These are phyloP conservation scores for Sinosuthora webbiana DNA, from an alignment of 2,113 vertebrate genomes.

Conservation along the genomic window DNA sequence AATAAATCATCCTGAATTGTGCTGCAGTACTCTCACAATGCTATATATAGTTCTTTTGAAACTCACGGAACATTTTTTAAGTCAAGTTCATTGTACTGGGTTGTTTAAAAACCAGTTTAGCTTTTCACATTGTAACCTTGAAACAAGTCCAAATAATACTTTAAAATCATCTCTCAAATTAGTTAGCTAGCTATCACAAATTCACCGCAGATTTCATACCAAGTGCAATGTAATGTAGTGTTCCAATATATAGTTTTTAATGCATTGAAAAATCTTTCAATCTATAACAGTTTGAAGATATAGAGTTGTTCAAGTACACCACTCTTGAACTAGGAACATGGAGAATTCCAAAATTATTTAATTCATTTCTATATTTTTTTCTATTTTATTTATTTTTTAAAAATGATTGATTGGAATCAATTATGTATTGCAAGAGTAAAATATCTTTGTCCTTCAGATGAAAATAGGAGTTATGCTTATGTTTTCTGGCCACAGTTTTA, in stretches of 20 bases:
- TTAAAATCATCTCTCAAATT: neutral
- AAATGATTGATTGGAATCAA: accelerated
- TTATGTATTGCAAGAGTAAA: neutral
- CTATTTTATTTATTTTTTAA: neutral
- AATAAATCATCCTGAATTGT: conserved; percentile 58
- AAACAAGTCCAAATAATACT: neutral
- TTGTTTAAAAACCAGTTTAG: conserved; percentile 1
- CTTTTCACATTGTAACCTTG: neutral
- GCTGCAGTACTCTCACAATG: neutral
- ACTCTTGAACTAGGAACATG: neutral
- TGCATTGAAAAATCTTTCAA: neutral
- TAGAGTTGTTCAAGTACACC: neutral
- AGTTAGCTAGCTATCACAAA: neutral
- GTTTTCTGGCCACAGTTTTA: neutral
- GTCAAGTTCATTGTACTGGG: neutral
- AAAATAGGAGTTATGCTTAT: neutral
- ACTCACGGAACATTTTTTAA: neutral
- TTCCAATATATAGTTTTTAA: neutral
- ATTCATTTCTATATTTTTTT: neutral
- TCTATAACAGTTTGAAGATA: neutral
- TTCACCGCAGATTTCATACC: neutral
- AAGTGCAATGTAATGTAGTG: neutral
- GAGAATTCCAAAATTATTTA: neutral
- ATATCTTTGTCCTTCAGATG: neutral
- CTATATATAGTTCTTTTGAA: conserved; percentile 29